Conservation (phyloP, 2,797 vertebrate genomes). For the Furcifer pardalis region DNA sequence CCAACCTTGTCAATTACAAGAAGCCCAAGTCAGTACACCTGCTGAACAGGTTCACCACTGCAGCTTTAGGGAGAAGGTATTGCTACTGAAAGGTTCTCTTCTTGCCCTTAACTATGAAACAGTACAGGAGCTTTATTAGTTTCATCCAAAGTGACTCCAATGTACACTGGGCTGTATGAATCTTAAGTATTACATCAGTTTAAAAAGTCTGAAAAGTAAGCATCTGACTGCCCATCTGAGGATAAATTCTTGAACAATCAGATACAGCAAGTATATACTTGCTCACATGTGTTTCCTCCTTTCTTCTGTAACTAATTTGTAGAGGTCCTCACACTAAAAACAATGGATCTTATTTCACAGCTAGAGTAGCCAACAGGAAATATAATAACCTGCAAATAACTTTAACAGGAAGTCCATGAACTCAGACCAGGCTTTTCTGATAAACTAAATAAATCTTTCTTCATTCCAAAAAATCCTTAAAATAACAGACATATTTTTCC, state of each 20-base stretch:
- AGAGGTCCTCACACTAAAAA: conserved; percentile 24
- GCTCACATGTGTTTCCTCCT: conserved; percentile 23
- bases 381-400: conserved; percentile 25
- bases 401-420: conserved; percentile 36
- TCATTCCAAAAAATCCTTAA: conserved; percentile 25
- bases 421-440: conserved; percentile 18
- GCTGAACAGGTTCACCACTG: too few species aligned
- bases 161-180: not conserved
- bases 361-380: conserved; percentile 21
- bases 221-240: not conserved
- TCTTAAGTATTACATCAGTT: not conserved
- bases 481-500: conserved; percentile 25
- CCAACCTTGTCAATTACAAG: too few species aligned
- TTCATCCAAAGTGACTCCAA: not conserved
- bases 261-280: not conserved
- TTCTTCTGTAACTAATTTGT: conserved; percentile 11
- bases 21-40: too few species aligned
- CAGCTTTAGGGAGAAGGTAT: too few species aligned
- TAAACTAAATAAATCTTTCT: conserved; percentile 30
- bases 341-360: conserved; percentile 36
- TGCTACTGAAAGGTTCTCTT: not conserved
- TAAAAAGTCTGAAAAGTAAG: not conserved
- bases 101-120: not conserved
- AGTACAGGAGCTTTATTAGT: not conserved
- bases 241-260: not conserved